Base-by-base conservation (phyloP, 1,140 invertebrate genomes). In the Pogonognathellus flavescens region DNA sequence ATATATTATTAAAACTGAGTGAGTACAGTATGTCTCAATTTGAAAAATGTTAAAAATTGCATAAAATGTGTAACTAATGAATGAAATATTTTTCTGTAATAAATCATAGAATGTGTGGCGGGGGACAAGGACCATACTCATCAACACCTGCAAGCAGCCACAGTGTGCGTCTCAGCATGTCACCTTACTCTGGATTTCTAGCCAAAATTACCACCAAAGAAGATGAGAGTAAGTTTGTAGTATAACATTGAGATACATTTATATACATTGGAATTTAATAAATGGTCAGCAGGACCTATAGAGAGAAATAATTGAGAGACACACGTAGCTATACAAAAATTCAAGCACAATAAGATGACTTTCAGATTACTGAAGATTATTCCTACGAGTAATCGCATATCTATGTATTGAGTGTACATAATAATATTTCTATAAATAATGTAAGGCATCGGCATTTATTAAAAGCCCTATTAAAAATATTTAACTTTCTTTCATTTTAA, bases 141-240 rank as follows among this genome's bases (percentile, higher is more conserved):
- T 82, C 84, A 66, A 66, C 84, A 85, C 93, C 49, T 90, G 91
- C 82, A 89, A 91, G 83, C 86, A 91, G 94, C 93, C 90, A 89
- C 66, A 90, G 90, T 86, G 91, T 89, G 57, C 86, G 87, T 41
- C 84, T 88, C 52, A 88, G 86, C 76, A 90, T 90, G 89, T 90
- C 91, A 10, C 90, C 91, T 20, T 90, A 93, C 91, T 57, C 93
- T 92, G 89, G 91, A 89, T 82, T 92, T 90, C 60, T 92, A 91
- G 57, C 92, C 90, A 90, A 93, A 92, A 88, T 92, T 89, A 92
- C 92, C 87, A 87, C 92, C 92, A 85, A 94, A 90, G 93, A 94
- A 88, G 93, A 94, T 87, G 93, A 94, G 88, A 92, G 93, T 94
- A 91, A 91, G 92, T 49, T 25, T 20, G 13, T 52, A 82, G 20